Evolutionary conservation across 2,888 invertebrate species (phyloP).

Genomic region (Amiota communis): DNA sequence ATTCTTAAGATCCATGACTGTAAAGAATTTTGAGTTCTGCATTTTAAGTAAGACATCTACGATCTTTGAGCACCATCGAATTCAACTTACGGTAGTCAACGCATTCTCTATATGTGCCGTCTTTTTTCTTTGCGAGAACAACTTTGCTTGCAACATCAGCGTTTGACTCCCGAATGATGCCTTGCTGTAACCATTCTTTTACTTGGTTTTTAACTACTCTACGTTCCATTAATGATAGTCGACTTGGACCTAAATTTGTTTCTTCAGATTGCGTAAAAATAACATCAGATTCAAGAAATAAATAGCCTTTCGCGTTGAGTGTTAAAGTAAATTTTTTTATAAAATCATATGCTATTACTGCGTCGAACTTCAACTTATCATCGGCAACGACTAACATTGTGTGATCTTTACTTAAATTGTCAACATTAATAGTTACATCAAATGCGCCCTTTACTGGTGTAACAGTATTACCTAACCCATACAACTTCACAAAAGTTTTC

Average conservation of each 20-base stretch:
- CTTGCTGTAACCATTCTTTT: constrained; percentile 16
- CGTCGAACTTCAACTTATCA: too few relatives aligned
- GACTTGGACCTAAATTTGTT: constrained; percentile 14
- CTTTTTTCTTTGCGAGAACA: constrained; percentile 34
- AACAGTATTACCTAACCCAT: too few relatives aligned
- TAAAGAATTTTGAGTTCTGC: constrained; percentile 25
- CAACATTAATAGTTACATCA: too few relatives aligned
- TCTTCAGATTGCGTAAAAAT: too few relatives aligned
- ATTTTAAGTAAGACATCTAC: constrained; percentile 30
- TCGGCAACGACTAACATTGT: too few relatives aligned
- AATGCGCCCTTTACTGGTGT: too few relatives aligned
- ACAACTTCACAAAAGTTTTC: too few relatives aligned
- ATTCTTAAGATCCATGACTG: constrained; percentile 32
- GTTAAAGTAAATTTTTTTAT: too few relatives aligned
- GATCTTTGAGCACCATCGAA: constrained; percentile 32
- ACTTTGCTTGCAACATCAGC: constrained; percentile 31
- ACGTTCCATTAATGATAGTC: constrained; percentile 5
- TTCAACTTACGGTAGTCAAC: constrained; percentile 38
- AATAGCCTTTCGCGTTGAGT: too few relatives aligned
- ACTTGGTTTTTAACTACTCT: constrained; percentile 28
- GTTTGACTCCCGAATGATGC: constrained; percentile 13
- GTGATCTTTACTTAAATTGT: too few relatives aligned
- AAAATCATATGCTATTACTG: too few relatives aligned
- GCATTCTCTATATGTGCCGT: constrained; percentile 31
- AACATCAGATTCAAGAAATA: too few relatives aligned